A percentile compares a stretch with the other conserved stretches of the same genome.
These are phyloP conservation scores for Hypanus sabinus DNA, from an alignment of 2,113 vertebrate genomes.

Conservation along the genomic window DNA sequence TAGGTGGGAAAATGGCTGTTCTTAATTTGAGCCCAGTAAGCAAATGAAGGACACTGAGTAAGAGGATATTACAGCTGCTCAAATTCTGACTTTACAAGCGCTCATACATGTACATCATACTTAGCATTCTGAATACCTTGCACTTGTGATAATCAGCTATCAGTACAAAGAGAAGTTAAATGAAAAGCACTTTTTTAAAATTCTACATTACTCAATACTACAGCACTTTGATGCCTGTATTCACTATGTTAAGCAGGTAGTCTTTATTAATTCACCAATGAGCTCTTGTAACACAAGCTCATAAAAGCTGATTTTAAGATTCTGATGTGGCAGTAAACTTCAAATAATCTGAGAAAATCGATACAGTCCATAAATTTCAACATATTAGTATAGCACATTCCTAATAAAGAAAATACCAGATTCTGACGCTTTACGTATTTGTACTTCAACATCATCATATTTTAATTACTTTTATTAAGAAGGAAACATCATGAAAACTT, in stretches of 20 bases:
- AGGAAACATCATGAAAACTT: neutral
- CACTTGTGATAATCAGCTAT: neutral
- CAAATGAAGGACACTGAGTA: neutral
- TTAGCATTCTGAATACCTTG: neutral
- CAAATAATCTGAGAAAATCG: neutral
- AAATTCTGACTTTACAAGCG: neutral
- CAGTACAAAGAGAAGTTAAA: neutral
- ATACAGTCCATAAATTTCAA: neutral
- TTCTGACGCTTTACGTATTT: neutral
- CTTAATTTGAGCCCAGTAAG: neutral
- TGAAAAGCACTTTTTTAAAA: neutral
- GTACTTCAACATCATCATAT: neutral
- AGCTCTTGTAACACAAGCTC: neutral
- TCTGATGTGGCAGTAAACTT: neutral
- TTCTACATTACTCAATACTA: neutral
- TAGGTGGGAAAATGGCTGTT: neutral
- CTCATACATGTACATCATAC: neutral
- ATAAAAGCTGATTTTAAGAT: neutral
- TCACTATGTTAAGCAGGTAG: neutral
- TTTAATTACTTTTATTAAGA: neutral
- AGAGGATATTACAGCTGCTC: neutral
- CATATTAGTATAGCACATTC: neutral
- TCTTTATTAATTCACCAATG: neutral
- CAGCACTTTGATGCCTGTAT: neutral
- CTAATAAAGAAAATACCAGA: neutral